Evolutionary conservation across 2,113 vertebrate genomes (phyloP).

Genomic region (Dicerorhinus sumatrensis): DNA sequence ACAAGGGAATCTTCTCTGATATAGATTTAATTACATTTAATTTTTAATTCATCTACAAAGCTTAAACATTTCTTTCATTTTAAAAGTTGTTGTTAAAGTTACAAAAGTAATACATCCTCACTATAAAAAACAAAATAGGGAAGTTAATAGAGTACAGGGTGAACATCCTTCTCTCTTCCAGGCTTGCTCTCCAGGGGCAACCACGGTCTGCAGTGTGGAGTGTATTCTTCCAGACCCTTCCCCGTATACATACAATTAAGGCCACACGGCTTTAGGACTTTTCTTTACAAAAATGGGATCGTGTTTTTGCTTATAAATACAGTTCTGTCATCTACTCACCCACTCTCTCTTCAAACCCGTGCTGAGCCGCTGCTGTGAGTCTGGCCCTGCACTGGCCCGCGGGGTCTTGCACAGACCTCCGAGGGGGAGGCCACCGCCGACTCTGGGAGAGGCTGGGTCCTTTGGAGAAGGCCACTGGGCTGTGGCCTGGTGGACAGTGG

Average conservation of each 20-base stretch:
- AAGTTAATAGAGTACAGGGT: background rate
- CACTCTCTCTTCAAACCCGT: fast-evolving
- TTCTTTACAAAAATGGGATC: background rate
- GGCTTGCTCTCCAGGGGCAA: background rate
- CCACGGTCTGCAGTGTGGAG: background rate
- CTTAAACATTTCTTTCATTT: constrained; percentile 31
- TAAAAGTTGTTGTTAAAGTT: constrained; percentile 3
- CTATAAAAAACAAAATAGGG: background rate
- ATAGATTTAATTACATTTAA: background rate
- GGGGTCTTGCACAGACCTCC: background rate
- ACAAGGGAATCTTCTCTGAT: background rate
- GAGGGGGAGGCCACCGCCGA: background rate
- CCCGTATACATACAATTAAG: background rate
- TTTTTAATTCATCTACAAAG: constrained; percentile 52
- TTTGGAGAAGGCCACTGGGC: background rate
- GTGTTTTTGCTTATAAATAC: background rate
- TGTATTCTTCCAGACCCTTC: background rate
- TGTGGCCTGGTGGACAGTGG: background rate
- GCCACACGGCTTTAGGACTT: background rate
- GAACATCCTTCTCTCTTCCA: background rate
- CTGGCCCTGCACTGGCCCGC: fast-evolving
- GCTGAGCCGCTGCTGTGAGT: background rate
- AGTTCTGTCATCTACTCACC: background rate
- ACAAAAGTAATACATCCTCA: background rate
- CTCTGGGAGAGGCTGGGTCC: background rate